Base-by-base conservation (phyloP, 92 coral and sea anemone genomes). In the Virgularia gustaviana region DNA sequence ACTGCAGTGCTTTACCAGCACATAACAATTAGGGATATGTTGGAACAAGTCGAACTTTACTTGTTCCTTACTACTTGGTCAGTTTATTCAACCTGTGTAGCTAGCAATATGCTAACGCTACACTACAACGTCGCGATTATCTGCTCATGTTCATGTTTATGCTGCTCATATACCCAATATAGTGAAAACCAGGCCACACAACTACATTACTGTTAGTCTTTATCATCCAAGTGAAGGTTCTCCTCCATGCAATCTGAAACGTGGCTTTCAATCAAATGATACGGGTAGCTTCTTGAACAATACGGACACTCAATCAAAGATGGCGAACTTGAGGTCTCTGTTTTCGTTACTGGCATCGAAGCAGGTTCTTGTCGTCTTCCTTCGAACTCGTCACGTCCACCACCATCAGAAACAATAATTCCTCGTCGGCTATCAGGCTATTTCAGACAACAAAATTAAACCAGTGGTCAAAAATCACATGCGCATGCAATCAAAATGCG, bases 251-350 rank as follows among this genome's bases (percentile, higher is more conserved):
- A 88, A 37, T 88, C 95, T 45, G 83, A 73, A 61, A 86, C 66
- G 70, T 88, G 95, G 53, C 81, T 81, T 57, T 88, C 95, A n/a
- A 88, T 78, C 11, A 85, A 30, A 65, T 88, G 90, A 64, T 86
- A 85, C 0, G 95, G 95, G 25, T 86, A 83, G 10, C 77, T 24
- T 15, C 83, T 70, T 16, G 77, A 62, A 51, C 95, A 88, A 45
- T 72, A 82, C 6, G 95, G 95, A 36, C 95, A 88, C 43, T 82
- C 88, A 0, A 88, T 72, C 0, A 83, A 81, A 2, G 51, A 61
- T 16, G 85, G 76, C 11, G 84, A 44, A 12, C 36, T 9, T 13
- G 74, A 49, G 12, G 56, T 62, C 42, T 64, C 57, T 51, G 76
- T 45, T 16, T 55, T 70, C 15, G 71, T 43, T 2, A 68, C 9